phyloP scores from a whole-genome alignment of 2,888 invertebrate species.

The Deilephila porcellus region DNA sequence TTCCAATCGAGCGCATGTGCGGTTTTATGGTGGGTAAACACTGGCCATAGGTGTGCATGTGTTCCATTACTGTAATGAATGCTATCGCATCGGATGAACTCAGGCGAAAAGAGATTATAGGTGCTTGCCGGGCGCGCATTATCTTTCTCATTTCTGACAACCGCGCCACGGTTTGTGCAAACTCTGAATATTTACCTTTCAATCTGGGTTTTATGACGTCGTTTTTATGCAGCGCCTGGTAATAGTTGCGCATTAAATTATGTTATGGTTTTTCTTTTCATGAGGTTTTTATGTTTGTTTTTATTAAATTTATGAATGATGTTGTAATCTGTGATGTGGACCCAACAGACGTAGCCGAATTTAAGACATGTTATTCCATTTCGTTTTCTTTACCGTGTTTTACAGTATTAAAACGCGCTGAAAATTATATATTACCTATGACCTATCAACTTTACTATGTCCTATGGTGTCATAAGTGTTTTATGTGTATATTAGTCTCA shows the following conservation, averaged over 20 bases:
- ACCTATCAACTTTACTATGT: too few relatives aligned
- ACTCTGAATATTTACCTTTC: slow-evolving; percentile 20
- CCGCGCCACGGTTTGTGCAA: slow-evolving; percentile 13
- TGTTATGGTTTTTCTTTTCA: slow-evolving; percentile 1
- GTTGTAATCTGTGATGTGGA: not conserved
- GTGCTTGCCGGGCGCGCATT: slow-evolving; percentile 21
- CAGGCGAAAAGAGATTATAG: slow-evolving; percentile 24
- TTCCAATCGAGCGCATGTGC: slow-evolving; percentile 7
- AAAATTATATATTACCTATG: too few relatives aligned
- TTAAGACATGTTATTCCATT: too few relatives aligned
- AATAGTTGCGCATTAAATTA: slow-evolving; percentile 26
- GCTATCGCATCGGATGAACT: slow-evolving; percentile 26
- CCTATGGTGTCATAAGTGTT: too few relatives aligned
- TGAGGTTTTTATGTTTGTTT: not conserved
- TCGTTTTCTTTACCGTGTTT: too few relatives aligned
- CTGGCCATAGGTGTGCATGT: slow-evolving; percentile 13
- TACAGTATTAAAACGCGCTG: too few relatives aligned
- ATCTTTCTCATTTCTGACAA: slow-evolving; percentile 23
- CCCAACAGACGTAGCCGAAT: too few relatives aligned
- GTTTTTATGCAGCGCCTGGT: slow-evolving; percentile 14
- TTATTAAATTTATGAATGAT: not conserved
- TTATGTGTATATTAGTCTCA: too few relatives aligned
- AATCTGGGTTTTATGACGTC: slow-evolving; percentile 17
- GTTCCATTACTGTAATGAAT: slow-evolving; percentile 25
- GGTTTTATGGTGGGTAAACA: slow-evolving; percentile 15